Conservation (phyloP, 2,113 vertebrate species). For the Tetrax tetrax region DNA sequence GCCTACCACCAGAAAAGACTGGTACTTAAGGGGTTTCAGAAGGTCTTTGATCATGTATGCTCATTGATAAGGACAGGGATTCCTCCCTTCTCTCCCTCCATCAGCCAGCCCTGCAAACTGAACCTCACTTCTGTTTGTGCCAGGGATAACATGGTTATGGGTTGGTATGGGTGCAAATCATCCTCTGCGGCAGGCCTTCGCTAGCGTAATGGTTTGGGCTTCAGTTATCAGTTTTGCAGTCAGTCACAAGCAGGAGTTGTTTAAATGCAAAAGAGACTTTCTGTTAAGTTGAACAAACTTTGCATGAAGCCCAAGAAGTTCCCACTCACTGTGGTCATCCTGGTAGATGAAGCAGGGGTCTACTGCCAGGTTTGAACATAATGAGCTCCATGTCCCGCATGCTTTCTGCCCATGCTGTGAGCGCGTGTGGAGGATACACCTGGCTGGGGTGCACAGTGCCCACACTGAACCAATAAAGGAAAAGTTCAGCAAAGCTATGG, state of each 20-base stretch:
- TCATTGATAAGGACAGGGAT: background rate
- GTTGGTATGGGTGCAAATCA: background rate
- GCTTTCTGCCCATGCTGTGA: background rate
- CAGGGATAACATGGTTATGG: background rate
- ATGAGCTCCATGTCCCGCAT: background rate
- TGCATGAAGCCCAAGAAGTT: background rate
- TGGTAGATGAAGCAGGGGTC: background rate
- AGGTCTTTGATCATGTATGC: background rate
- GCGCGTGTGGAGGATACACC: rapidly evolving
- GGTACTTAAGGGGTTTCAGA: background rate
- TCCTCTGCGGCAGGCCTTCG: background rate
- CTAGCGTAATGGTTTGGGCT: background rate
- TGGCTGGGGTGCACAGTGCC: background rate
- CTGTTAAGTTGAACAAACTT: background rate
- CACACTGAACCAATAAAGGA: background rate
- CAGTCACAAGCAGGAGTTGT: background rate
- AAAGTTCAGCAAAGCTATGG: background rate
- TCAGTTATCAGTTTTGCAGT: background rate
- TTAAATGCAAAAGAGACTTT: background rate
- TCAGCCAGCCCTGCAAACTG: background rate
- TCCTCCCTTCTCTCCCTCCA: background rate
- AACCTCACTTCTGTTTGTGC: background rate
- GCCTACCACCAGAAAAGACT: background rate
- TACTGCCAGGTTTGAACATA: background rate
- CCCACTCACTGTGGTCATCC: background rate